These are phyloP conservation scores for Martes flavigula DNA, from an alignment of 2,797 vertebrate species.

Conservation along the genomic window DNA sequence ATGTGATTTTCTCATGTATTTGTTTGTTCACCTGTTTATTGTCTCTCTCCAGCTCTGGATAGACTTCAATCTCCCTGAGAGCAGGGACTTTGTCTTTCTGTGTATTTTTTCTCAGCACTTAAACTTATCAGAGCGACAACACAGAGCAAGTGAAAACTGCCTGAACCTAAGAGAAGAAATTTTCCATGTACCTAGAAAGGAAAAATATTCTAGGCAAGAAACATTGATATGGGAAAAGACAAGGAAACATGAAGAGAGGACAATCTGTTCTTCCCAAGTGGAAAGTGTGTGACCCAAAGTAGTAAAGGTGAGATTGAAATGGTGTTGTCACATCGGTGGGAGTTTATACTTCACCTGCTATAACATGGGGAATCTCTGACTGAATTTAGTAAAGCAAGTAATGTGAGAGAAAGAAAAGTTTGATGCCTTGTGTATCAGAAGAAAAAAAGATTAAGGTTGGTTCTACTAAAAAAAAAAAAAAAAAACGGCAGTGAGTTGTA, in stretches of 20 bases:
- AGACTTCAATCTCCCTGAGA: not conserved
- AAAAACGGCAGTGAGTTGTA: not conserved
- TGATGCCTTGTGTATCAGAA: not conserved
- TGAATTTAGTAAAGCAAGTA: not conserved
- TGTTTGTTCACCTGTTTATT: not conserved
- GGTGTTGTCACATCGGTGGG: not conserved
- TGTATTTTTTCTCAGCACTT: not conserved
- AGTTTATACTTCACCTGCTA: not conserved
- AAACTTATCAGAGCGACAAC: not conserved
- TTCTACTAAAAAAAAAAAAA: not conserved
- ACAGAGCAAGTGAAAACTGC: not conserved
- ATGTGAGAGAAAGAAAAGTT: not conserved
- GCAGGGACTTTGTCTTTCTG: not conserved
- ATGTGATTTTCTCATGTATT: not conserved
- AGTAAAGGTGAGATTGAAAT: not conserved
- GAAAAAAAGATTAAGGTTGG: not conserved
- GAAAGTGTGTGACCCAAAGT: not conserved
- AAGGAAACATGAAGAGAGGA: not conserved
- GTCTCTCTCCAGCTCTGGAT: not conserved
- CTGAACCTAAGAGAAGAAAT: not conserved
- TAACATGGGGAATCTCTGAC: too few relatives aligned
- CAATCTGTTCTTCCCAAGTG: not conserved
- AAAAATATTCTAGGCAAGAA: not conserved
- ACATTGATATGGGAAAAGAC: not conserved
- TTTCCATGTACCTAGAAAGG: not conserved